A percentile compares a stretch with the other conserved stretches of the same genome.
These are phyloP conservation scores for Parnassius orleans DNA, from an alignment of 2,888 invertebrate species.

Conservation along the genomic window DNA sequence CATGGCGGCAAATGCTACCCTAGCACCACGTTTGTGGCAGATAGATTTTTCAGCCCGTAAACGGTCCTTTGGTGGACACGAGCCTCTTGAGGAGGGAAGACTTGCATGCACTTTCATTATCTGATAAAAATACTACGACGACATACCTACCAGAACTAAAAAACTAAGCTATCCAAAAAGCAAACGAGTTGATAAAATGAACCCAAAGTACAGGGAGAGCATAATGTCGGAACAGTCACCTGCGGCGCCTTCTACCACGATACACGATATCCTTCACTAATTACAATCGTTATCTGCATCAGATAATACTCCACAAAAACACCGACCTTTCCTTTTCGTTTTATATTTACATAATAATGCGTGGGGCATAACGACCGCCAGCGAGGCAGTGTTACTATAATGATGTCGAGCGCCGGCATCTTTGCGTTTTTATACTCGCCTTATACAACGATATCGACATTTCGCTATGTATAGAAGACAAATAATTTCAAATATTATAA, in stretches of 20 bases:
- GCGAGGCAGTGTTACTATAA: slow-evolving; percentile 54
- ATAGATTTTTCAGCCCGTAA: no score
- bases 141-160: no score
- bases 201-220: slow-evolving; percentile 29
- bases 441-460: slow-evolving; percentile 16
- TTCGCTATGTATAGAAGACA: not conserved
- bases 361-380: slow-evolving; percentile 70
- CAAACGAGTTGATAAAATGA: slow-evolving; percentile 29
- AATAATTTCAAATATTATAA: no score
- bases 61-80: no score
- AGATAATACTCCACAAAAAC: slow-evolving; percentile 61
- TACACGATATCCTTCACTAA: slow-evolving; percentile 64
- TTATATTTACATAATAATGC: slow-evolving; percentile 76
- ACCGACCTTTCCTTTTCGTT: slow-evolving; percentile 69
- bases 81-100: no score
- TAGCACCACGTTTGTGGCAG: no score
- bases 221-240: slow-evolving; percentile 67
- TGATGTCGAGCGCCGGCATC: slow-evolving; percentile 53
- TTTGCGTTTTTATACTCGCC: slow-evolving; percentile 45
- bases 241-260: slow-evolving; percentile 46
- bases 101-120: no score
- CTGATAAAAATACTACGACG: no score
- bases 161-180: no score
- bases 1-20: no score
- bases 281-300: slow-evolving; percentile 72